phyloP scores from a whole-genome alignment of 2,797 vertebrate genomes.

The Steatocranus sp. region DNA sequence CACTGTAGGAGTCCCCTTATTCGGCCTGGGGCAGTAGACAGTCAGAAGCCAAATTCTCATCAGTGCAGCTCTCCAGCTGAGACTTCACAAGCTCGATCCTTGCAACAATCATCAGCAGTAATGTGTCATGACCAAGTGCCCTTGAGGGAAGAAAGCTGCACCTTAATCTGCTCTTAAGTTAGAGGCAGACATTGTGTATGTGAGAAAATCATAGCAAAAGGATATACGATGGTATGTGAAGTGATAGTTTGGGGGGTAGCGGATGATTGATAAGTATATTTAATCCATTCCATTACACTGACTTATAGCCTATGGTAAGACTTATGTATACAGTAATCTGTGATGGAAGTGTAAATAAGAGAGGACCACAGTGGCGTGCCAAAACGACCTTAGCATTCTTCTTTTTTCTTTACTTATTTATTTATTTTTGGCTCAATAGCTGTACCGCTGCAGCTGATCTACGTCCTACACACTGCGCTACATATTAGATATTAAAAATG shows the following conservation, averaged over 20 bases:
- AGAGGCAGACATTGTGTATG: slow-evolving; percentile 5
- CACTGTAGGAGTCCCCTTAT: slow-evolving; percentile 14
- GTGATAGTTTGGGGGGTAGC: background rate
- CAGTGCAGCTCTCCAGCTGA: slow-evolving; percentile 55
- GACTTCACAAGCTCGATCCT: slow-evolving; percentile 54
- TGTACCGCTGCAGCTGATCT: slow-evolving; percentile 27
- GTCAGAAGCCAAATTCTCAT: slow-evolving; percentile 47
- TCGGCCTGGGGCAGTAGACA: slow-evolving; percentile 14
- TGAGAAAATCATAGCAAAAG: slow-evolving; percentile 43
- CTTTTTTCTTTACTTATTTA: background rate
- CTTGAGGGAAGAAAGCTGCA: slow-evolving; percentile 56
- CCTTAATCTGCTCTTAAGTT: slow-evolving; percentile 42
- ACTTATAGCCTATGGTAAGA: slow-evolving; percentile 52
- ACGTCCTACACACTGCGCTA: slow-evolving; percentile 16
- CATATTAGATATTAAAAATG: slow-evolving; percentile 6
- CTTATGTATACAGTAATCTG: slow-evolving; percentile 50
- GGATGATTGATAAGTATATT: slow-evolving; percentile 60
- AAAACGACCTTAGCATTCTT: slow-evolving; percentile 47
- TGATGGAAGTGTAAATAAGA: slow-evolving; percentile 59
- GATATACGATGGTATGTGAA: background rate
- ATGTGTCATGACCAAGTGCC: slow-evolving; percentile 65
- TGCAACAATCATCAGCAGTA: slow-evolving; percentile 60
- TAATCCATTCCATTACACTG: slow-evolving; percentile 53
- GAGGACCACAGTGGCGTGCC: slow-evolving; percentile 26
- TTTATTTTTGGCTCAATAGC: background rate